Evolutionary conservation across 2,888 invertebrate genomes (phyloP), one percentile per base, ranked within the genome.

Genomic region (Harpalus rufipes): DNA sequence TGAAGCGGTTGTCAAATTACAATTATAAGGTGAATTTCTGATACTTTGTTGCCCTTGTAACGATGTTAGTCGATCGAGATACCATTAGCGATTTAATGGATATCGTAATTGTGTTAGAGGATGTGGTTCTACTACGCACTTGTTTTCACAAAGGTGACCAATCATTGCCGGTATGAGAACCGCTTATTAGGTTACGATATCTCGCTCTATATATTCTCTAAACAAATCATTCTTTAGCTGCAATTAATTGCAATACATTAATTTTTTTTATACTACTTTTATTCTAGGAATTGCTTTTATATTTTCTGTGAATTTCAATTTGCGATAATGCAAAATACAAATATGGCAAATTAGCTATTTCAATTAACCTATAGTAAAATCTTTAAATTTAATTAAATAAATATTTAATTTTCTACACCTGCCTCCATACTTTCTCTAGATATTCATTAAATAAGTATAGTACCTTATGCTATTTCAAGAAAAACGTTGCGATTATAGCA

Each of bases 11-110:
- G 76, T 78, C 74, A 82, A 59, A 82, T 82, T 82, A 72, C 74
- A 82, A 82, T 82, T 74, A 82, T 56, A 82, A 82, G 82, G 82
- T 82, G 59, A 82, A 59, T 82, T 82, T 74, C 81, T 65, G 68
- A 81, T 81, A 81, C 81, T 81, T 81, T 81, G 81, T 63, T 81
- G 79, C 63, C 44, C 81, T 39, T 44, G 16, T 68, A 81, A 81
- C 65, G 65, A 56, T 16, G 65, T 81, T 81, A 81, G 14, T 32
- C 51, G 81, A 16, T 51, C 44, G 44, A 51, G 44, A 51, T 81
- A 32, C 56, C 56, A 81, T 81, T 81, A 81, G 81, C 51, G 51
- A 44, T 65, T 65, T 81, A 81, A 81, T 81, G 81, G 81, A 81
- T 81, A 81, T 68, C 81, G 81, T 81, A 81, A 81, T 68, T 81